Base-by-base conservation (phyloP, 2,797 vertebrate genomes). In the Ataeniobius toweri region DNA sequence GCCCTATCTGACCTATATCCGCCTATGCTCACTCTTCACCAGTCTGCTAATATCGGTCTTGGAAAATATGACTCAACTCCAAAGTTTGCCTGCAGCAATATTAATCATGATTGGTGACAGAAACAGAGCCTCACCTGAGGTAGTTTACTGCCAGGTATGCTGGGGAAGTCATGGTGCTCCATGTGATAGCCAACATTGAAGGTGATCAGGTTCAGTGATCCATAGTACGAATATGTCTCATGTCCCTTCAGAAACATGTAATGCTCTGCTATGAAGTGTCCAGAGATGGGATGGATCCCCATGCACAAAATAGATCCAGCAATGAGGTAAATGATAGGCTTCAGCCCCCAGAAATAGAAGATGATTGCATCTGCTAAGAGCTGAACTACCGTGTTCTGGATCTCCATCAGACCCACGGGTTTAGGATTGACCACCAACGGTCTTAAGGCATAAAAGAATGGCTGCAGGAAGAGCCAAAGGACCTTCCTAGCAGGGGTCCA, bases 101-200 rank as follows among this genome's bases (percentile, higher is more conserved):
- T 0, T 13, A 16, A 9, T 46, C 1, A 14, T 71, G 36, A 74
- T 81, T 56, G 58, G 14, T 75, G 65, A 74, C 22, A 44, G 4
- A 22, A 55, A 73, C 12, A 68, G 0, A 31, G 20, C 46, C 91
- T 89, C 93, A 99, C 98, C 97, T 97, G 95, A 72, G 98, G 97
- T 91, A 99, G 88, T 81, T 94, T 97, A 91, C 96, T 97, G 81
- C 98, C 97, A 0, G 98, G 98, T 93, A 99, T 97, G 93, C 97
- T 99, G 79, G 98, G 98, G 82, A 99, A 99, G 91, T 99, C 98
- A 0, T 99, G 98, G 85, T 99, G 98, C 88, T 99, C 98, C 96
- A 98, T 94, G 92, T 99, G 98, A 91, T 99, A 99, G 16, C 98
- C 98, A 18, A 97, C 98, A 4, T 99, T 99, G 92, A 99, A 99